Conservation (phyloP, 2,888 invertebrate species). For the Platycnemis pennipes region DNA sequence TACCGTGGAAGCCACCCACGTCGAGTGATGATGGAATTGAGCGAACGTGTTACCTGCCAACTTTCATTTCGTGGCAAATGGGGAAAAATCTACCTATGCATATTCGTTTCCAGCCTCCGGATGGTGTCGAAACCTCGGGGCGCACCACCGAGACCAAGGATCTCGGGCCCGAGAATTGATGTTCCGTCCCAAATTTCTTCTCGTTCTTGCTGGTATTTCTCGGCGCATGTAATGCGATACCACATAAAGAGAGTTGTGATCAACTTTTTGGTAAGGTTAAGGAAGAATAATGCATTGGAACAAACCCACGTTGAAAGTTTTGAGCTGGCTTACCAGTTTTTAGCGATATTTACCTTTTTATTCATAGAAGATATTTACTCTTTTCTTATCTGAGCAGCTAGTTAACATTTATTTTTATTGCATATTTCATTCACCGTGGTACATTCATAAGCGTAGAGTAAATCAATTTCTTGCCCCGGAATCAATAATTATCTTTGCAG, state of each 20-base stretch:
- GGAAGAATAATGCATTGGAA: background rate
- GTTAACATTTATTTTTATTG: too few species aligned
- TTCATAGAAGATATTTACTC: too few species aligned
- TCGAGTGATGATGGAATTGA: slow-evolving; percentile 1
- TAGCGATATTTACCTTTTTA: too few species aligned
- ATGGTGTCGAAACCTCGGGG: background rate
- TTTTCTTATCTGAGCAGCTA: too few species aligned
- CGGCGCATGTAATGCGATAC: background rate
- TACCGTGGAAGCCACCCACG: slow-evolving; percentile 15
- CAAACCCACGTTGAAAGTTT: background rate
- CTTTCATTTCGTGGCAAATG: background rate
- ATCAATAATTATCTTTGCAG: too few species aligned
- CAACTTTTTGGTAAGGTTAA: background rate
- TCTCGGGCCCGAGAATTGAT: background rate
- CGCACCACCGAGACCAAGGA: too few species aligned
- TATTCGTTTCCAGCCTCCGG: background rate
- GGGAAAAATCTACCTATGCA: background rate
- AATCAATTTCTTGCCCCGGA: too few species aligned
- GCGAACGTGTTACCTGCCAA: background rate
- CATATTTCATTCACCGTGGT: too few species aligned
- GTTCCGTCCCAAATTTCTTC: background rate
- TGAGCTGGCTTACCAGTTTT: too few species aligned
- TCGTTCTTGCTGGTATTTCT: background rate
- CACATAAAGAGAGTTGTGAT: background rate
- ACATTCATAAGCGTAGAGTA: too few species aligned